Base-by-base conservation (phyloP, 2,888 invertebrate species). In the Dryomyza anilis region DNA sequence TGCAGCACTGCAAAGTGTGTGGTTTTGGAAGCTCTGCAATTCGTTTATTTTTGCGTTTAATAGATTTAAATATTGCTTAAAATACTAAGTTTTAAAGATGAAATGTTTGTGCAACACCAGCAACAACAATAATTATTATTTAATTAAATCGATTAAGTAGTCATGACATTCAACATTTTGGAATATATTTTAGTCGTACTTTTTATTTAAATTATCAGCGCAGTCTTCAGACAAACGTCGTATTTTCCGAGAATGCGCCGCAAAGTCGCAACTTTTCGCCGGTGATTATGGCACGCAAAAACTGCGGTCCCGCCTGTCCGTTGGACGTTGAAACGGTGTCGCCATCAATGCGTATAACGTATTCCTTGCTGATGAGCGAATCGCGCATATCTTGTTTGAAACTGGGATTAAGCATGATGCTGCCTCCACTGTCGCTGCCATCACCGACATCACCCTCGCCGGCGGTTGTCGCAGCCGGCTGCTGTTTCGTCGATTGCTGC, bases 181-280 rank as follows among this genome's bases (percentile, higher is more conserved):
- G n/a, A n/a, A n/a, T n/a, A n/a, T n/a, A n/a, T n/a, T n/a, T n/a
- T n/a, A n/a, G n/a, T n/a, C n/a, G n/a, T n/a, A n/a, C n/a, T n/a
- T n/a, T n/a, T n/a, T n/a, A 39, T 39, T 39, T 3, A 39, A 39
- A n/a, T 8, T 39, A 7, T 3, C 39, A 2, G 3, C 39, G 3
- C 39, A 19, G 6, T 36, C n/a, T 36, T 71, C 70, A 80, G 59
- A 81, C 70, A 78, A 92, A 93, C 56, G 88, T 87, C 0, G 89
- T 90, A 76, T 92, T 92, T 72, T 90, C 88, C 0, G 91, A 88
- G 78, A 93, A 93, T n/a, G 92, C 92, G 4, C 92, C 93, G 63
- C 89, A 89, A 94, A 81, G 69, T 91, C 92, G 84, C 75, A 92
- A 88, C 10, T 77, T 78, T 68, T 89, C 88, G 57, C 90, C 88